Evolutionary conservation across 2,888 invertebrate genomes (phyloP).

Genomic region (Blastobasis lacticolella): DNA sequence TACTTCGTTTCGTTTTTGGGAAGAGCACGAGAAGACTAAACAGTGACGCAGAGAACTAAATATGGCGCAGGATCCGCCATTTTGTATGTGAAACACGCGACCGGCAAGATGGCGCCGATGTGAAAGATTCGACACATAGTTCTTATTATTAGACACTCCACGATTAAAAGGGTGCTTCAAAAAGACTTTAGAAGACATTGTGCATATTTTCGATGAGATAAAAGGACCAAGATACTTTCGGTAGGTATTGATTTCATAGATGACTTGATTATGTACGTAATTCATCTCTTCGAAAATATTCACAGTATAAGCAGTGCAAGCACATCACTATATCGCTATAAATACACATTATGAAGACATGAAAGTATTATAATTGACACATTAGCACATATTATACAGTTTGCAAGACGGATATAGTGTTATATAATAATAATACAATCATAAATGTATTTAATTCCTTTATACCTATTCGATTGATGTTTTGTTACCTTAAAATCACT

Average conservation of each 20-base stretch:
- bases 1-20: slow-evolving; percentile 17
- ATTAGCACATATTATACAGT: slow-evolving; percentile 41
- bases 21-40: slow-evolving; percentile 26
- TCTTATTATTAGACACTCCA: neutral
- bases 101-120: neutral
- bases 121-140: neutral
- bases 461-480: no score
- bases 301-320: slow-evolving; percentile 20
- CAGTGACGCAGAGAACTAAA: slow-evolving; percentile 21
- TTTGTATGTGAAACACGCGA: neutral
- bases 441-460: no score
- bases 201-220: no score
- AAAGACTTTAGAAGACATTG: no score
- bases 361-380: slow-evolving; percentile 52
- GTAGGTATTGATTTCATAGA: no score
- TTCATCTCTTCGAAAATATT: no score
- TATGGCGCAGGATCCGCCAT: slow-evolving; percentile 1
- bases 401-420: slow-evolving; percentile 39
- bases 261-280: no score
- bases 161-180: neutral
- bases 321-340: slow-evolving; percentile 21
- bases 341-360: slow-evolving; percentile 24
- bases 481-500: no score
- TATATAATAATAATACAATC: slow-evolving; percentile 5
- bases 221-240: no score